Evolutionary conservation across 1,140 invertebrate genomes (phyloP).

Genomic region (Steinernema khuongi): DNA sequence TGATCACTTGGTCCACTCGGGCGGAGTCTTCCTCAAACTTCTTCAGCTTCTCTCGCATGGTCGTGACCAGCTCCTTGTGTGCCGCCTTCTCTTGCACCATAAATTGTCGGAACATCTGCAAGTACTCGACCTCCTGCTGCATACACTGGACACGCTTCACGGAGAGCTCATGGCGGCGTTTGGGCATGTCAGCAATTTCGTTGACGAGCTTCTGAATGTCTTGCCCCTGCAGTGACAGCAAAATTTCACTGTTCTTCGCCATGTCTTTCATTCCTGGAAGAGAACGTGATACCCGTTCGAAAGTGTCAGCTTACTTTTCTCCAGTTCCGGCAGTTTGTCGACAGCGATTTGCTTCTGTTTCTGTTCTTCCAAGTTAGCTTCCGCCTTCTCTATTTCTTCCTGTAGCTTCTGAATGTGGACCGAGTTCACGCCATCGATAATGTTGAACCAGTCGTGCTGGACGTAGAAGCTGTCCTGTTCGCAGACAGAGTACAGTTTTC

Average conservation of each 20-base stretch:
- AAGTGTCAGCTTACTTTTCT: neutral
- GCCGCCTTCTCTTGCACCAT: too few relatives aligned
- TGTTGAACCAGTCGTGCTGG: slow-evolving; percentile 8
- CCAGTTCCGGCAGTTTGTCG: neutral
- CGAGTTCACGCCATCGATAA: neutral
- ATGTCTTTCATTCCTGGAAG: neutral
- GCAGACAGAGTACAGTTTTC: neutral
- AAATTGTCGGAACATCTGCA: too few relatives aligned
- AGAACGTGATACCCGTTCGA: neutral
- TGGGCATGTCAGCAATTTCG: neutral
- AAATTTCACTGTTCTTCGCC: neutral
- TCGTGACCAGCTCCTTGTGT: too few relatives aligned
- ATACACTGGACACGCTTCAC: neutral
- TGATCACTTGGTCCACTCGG: neutral
- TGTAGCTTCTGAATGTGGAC: neutral
- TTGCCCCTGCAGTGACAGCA: neutral
- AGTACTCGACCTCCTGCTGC: neutral
- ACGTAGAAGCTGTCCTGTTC: neutral
- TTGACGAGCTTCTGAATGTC: neutral
- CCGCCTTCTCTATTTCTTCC: neutral
- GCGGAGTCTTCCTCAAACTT: neutral
- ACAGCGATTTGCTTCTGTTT: neutral
- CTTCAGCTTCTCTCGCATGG: neutral
- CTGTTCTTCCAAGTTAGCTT: neutral
- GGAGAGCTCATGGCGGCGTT: neutral